Evolutionary conservation across 2,113 vertebrate genomes (phyloP).

Genomic region (Bungarus multicinctus): DNA sequence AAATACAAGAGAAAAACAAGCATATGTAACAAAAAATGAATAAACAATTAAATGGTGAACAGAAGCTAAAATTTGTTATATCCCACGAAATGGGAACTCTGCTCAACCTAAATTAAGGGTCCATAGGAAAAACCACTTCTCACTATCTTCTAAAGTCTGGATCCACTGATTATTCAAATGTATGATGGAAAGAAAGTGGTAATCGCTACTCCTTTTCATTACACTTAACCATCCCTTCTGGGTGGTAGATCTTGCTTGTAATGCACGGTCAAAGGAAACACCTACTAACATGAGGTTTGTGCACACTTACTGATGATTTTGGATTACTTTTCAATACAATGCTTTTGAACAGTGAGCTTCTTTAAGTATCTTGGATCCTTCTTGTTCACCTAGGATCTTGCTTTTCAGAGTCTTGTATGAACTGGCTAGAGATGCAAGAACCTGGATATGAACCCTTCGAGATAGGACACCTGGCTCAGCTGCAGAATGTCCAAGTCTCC

Average conservation of each 20-base stretch:
- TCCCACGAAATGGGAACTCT: background rate
- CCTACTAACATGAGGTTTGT: background rate
- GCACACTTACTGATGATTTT: background rate
- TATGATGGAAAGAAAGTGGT: background rate
- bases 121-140: background rate
- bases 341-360: background rate
- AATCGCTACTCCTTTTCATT: background rate
- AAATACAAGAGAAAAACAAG: background rate
- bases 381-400: background rate
- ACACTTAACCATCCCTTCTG: background rate
- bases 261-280: background rate
- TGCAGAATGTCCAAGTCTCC: slow-evolving; percentile 56
- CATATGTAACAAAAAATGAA: background rate
- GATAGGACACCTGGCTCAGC: slow-evolving; percentile 36
- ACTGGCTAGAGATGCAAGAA: slow-evolving; percentile 15
- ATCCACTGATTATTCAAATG: background rate
- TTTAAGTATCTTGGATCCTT: background rate
- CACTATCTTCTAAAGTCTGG: background rate
- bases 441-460: slow-evolving; percentile 55
- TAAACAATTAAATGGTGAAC: background rate
- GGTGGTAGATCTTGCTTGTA: background rate
- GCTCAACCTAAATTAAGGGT: background rate
- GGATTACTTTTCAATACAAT: background rate
- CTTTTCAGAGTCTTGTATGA: slow-evolving; percentile 13
- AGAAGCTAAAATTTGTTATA: background rate